These are phyloP conservation scores for Phrynocephalus guinanensis DNA, from an alignment of 2,797 vertebrate genomes.

Conservation along the genomic window DNA sequence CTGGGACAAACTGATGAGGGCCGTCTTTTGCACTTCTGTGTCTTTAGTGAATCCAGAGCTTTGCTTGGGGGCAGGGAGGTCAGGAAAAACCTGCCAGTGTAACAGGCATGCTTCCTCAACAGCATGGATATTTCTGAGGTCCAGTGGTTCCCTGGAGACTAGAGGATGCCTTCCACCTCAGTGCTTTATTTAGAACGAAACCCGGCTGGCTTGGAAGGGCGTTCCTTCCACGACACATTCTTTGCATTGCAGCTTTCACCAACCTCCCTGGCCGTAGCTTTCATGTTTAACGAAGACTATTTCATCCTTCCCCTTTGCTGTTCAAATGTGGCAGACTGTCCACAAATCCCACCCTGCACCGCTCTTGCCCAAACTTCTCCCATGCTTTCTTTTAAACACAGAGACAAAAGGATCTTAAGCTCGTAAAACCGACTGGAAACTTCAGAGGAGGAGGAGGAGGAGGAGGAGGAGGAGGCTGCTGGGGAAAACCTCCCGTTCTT, in stretches of 20 bases:
- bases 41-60: background rate
- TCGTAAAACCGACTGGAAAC: slow-evolving; percentile 32
- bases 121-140: no score
- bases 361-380: slow-evolving; percentile 31
- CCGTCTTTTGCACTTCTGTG: background rate
- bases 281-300: background rate
- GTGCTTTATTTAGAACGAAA: background rate
- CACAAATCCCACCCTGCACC: slow-evolving; percentile 26
- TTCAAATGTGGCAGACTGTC: slow-evolving; percentile 20
- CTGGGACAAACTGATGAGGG: background rate
- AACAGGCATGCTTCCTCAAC: background rate
- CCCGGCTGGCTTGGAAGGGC: background rate
- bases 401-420: slow-evolving; percentile 37
- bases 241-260: slow-evolving; percentile 15
- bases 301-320: slow-evolving; percentile 11
- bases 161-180: background rate
- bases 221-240: slow-evolving; percentile 41
- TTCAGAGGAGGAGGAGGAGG: background rate
- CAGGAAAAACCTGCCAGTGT: background rate
- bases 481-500: slow-evolving; percentile 25
- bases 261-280: slow-evolving; percentile 42
- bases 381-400: slow-evolving; percentile 35
- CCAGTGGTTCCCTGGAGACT: background rate
- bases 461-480: background rate
- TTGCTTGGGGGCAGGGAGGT: background rate